Evolutionary conservation across 2,888 invertebrate species (phyloP).

Genomic region (Ethmia dodecea): DNA sequence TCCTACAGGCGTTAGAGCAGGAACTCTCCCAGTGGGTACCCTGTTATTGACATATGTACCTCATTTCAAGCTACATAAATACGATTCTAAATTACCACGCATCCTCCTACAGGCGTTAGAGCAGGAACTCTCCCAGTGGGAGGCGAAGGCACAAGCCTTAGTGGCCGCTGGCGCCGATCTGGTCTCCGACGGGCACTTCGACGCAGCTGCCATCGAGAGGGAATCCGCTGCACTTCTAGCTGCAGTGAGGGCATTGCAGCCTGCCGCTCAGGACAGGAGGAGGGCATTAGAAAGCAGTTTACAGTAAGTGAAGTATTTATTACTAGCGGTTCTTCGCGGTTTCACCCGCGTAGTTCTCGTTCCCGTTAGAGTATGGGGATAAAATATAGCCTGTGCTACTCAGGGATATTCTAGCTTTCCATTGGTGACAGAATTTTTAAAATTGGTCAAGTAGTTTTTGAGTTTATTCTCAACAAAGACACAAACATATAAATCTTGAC

Average conservation of each 20-base stretch:
- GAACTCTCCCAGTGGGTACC: constrained; percentile 92
- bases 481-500: too few relatives aligned
- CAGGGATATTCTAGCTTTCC: too few relatives aligned
- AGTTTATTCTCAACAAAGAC: too few relatives aligned
- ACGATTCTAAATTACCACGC: background rate
- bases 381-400: too few relatives aligned
- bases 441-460: too few relatives aligned
- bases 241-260: constrained; percentile 82
- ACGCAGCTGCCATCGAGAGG: constrained; percentile 89
- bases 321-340: background rate
- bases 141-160: constrained; percentile 87
- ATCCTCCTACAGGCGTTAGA: constrained; percentile 81
- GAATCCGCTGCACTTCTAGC: constrained; percentile 86
- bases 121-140: constrained; percentile 90
- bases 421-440: too few relatives aligned
- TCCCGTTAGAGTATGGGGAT: too few relatives aligned
- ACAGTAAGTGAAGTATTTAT: constrained; percentile 38
- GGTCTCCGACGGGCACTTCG: constrained; percentile 96
- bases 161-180: constrained; percentile 91
- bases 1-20: constrained; percentile 84
- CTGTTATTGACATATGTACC: too few relatives aligned
- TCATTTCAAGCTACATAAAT: too few relatives aligned
- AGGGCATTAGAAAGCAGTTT: constrained; percentile 82
- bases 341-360: too few relatives aligned
- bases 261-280: constrained; percentile 83